Percentiles rank a stretch among this genome's conserved stretches.
These are phyloP conservation scores for Cecropterus lyciades DNA, from an alignment of 1,140 invertebrate species.

Conservation along the genomic window DNA sequence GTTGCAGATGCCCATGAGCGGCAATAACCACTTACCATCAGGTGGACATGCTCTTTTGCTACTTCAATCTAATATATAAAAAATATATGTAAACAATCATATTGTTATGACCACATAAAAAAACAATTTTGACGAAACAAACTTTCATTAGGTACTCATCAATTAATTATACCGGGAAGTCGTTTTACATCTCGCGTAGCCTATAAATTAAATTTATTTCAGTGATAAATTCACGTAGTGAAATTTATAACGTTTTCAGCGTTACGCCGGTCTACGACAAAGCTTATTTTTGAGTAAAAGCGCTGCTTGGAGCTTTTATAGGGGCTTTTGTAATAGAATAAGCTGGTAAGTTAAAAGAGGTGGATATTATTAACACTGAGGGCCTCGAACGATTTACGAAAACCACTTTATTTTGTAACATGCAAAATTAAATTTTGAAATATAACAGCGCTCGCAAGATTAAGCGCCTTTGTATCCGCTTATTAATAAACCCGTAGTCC, in stretches of 20 bases:
- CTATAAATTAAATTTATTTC: slow-evolving; percentile 24
- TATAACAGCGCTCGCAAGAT: slow-evolving; percentile 1
- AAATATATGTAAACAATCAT: too few species aligned
- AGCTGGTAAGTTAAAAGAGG: slow-evolving; percentile 20
- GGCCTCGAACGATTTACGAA: slow-evolving; percentile 22
- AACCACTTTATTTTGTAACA: slow-evolving; percentile 21
- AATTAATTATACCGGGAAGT: slow-evolving; percentile 8
- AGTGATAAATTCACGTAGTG: slow-evolving; percentile 22
- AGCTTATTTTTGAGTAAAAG: slow-evolving; percentile 13
- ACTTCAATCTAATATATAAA: too few species aligned
- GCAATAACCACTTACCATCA: too few species aligned
- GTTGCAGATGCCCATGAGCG: too few species aligned
- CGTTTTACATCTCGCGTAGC: slow-evolving; percentile 8
- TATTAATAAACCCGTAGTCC: slow-evolving; percentile 8
- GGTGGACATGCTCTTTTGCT: too few species aligned
- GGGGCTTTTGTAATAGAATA: slow-evolving; percentile 16
- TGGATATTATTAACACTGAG: slow-evolving; percentile 22
- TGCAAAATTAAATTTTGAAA: slow-evolving; percentile 24
- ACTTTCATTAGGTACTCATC: background rate
- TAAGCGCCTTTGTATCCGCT: slow-evolving; percentile 7
- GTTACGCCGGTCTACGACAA: background rate
- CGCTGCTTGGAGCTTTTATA: background rate
- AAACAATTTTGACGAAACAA: slow-evolving; percentile 2
- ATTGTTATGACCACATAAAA: too few species aligned
- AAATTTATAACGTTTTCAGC: slow-evolving; percentile 1